phyloP scores from a whole-genome alignment of 2,113 vertebrate genomes.

The Gymnocephalus cernua region DNA sequence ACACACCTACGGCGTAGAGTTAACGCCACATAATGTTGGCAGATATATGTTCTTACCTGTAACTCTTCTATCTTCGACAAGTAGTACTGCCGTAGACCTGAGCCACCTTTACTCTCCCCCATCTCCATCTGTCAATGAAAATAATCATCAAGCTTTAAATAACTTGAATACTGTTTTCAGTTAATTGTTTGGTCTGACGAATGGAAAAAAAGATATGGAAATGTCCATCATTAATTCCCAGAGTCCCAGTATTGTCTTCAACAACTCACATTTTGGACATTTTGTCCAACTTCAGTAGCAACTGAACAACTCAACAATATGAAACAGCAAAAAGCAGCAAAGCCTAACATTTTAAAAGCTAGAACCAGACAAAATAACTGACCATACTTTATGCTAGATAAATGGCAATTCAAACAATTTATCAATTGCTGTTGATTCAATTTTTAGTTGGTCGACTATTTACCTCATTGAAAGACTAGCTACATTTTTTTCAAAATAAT shows the following conservation, averaged over 20 bases:
- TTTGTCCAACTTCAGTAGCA: no score
- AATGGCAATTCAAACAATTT: background rate
- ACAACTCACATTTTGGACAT: no score
- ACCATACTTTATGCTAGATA: background rate
- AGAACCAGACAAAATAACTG: no score
- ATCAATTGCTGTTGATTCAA: background rate
- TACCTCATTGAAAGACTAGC: background rate
- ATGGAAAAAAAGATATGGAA: background rate
- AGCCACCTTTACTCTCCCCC: conserved; percentile 94
- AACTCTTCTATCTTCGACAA: conserved; percentile 98
- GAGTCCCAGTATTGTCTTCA: background rate
- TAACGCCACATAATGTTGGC: background rate
- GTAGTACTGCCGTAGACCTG: conserved; percentile 96
- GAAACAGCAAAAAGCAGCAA: background rate
- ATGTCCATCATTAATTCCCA: background rate
- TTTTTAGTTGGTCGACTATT: background rate
- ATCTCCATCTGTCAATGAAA: conserved; percentile 90
- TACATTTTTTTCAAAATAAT: background rate
- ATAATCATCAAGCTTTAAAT: background rate
- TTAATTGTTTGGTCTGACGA: background rate
- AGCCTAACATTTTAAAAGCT: background rate
- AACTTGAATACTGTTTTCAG: background rate
- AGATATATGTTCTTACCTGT: conserved; percentile 86
- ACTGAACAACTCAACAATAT: no score
- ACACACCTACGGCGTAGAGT: no score